Evolutionary conservation across 2,888 invertebrate species (phyloP), one percentile per base, ranked within the genome.

Genomic region (Oscheius myriophilus): DNA sequence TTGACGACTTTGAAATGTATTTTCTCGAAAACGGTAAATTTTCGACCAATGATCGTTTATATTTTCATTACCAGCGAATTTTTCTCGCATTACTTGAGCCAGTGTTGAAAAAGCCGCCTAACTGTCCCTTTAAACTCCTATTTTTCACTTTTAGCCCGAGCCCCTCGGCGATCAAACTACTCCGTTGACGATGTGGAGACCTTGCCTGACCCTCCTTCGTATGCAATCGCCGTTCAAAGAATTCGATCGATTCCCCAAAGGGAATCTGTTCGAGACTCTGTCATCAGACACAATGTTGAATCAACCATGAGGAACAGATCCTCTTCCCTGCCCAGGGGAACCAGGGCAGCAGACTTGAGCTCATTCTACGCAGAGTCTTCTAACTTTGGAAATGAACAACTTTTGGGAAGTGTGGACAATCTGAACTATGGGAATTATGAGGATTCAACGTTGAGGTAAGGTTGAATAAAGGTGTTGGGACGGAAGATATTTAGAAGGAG

Each of bases 291-390:
- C 39, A 75, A 72, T 71, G 74, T 76, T 14, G 72, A 69, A 61
- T 70, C 75, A 52, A 76, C 75, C 23, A 62, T 78, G 39, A 73
- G 80, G n/a, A 78, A 80, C 26, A 71, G 80, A 26, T 76, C 76
- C 21, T 73, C 80, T 14, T 75, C 75, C 2, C 58, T 80, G 52
- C 80, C 80, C 46, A 66, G 78, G 41, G 78, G 78, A 3, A 70
- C 69, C 4, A 55, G 65, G 11, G 41, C 57, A 2, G 58, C 58
- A 26, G 66, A 73, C 18, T 54, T 64, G 23, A 59, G 61, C 21
- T 53, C 64, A 0, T 23, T 54, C 25, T 66, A 67, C 49, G 39
- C 69, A 12, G 52, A 63, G 21, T 26, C 51, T 7, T 42, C 51
- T 42, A 25, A 49, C 39, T 39, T 43, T 14, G 23, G 58, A 2